Base-by-base conservation (phyloP, 2,888 invertebrate genomes). In the Lamellibrachia satsuma region DNA sequence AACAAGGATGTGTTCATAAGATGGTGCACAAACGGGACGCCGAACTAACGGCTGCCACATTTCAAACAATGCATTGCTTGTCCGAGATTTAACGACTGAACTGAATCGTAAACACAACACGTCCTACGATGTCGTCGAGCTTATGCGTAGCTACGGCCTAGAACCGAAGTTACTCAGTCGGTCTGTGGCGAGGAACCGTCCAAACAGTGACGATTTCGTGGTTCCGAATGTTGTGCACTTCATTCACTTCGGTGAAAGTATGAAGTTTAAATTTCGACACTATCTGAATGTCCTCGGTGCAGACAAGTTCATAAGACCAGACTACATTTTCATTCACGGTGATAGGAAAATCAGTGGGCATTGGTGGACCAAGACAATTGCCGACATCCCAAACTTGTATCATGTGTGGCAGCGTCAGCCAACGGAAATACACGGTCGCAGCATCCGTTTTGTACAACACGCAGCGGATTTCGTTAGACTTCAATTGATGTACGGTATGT, bases 291-390 rank as follows among this genome's bases (percentile, higher is more conserved):
- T 91, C n/a, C 39, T 91, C 6, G 91, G 91, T 39, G 91, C 27
- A 22, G 27, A 91, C 52, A 91, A 91, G 91, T 91, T 91, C 91
- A 91, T 91, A 39, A 91, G 27, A 27, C 91, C 91, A 11, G n/a
- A 91, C 91, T 91, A 52, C 91, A 91, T 91, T 39, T 22, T 91
- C 91, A 15, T 91, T 15, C 91, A 91, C 52, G 91, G 91, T n/a
- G 91, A 91, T 91, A 2, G 22, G 3, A 27, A 2, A 51, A 52
- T 91, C 91, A 91, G 11, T 51, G 91, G 91, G 1, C 6, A 91
- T 6, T 91, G 91, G 91, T 91, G 51, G 52, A 52, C 15, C 22
- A 15, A 39, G 51, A 91, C 52, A 6, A n/a, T 75, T 15, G n/a
- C 11, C 1, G 75, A 75, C 15, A n/a, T 75, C 22, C 52, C 51